Evolutionary conservation across 2,888 invertebrate genomes (phyloP), one percentile per base, ranked within the genome.

Genomic region (Polymixis lichenea): DNA sequence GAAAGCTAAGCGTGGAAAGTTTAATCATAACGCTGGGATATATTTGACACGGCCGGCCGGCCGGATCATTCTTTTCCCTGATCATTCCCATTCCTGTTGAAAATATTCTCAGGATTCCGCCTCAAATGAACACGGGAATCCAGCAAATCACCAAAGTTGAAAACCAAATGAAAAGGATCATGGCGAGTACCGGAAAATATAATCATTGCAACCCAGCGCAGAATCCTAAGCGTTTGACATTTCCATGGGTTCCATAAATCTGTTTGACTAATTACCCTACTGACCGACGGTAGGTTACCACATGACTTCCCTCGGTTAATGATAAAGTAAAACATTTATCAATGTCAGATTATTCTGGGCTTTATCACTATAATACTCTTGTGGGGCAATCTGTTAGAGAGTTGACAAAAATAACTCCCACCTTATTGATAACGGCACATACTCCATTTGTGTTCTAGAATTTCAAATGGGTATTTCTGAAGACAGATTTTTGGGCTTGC

Each of bases 251-350:
- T 32, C 60, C 61, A 76, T 76, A 75, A 66, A 83, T 78, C 75
- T 51, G 49, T 71, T 67, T 79, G 38, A 78, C 75, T 77, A 82
- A 88, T 81, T 79, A 86, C 61, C 60, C 25, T 64, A 58, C 55
- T 56, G 66, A 60, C 71, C 22, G 19, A 61, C 68, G 28, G 62
- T 71, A 66, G 65, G 65, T 61, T n/a, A 38, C 51, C 61, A 61
- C 38, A 68, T 51, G 17, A 71, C 67, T 55, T 70, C 19, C 19
- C 53, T 38, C 28, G 51, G 61, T 58, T 80, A 85, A 75, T 72
- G 15, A 81, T 77, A 83, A 78, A 86, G 67, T 81, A 81, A 69
- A 80, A 81, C 81, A 88, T 89, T 82, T 72, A 84, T 87, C 88
- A 87, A 73, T 79, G 86, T 88, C 88, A 82, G 77, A 80, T 88